phyloP scores from a whole-genome alignment of 2,888 invertebrate genomes.

The Drosophila mulleri region DNA sequence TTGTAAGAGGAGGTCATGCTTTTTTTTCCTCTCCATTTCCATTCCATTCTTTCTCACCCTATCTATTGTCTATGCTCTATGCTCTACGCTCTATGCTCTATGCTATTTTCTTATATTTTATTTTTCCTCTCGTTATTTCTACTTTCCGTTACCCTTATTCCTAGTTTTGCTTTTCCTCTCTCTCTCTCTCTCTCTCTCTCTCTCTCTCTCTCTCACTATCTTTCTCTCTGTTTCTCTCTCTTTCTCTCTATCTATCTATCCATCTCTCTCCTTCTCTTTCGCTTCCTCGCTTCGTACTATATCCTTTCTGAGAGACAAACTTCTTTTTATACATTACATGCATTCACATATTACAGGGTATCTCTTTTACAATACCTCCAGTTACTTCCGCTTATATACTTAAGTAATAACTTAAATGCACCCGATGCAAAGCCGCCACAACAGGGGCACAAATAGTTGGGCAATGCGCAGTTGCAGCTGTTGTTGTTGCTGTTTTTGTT shows the following conservation, averaged over 20 bases:
- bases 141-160: not conserved
- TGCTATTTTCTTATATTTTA: too few relatives aligned
- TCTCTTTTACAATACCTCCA: not conserved
- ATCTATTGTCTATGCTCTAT: not conserved
- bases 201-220: not conserved
- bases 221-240: not conserved
- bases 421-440: conserved; percentile 26
- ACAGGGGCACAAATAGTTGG: conserved; percentile 31
- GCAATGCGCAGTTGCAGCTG: conserved; percentile 10
- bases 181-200: not conserved
- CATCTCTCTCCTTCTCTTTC: too few relatives aligned
- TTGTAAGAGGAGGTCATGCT: not conserved
- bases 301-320: too few relatives aligned
- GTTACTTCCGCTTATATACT: conserved; percentile 13
- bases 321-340: too few relatives aligned
- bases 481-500: conserved; percentile 9
- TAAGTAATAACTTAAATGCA: conserved; percentile 49
- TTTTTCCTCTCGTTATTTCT: too few relatives aligned
- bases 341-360: not conserved
- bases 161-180: not conserved
- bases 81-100: too few relatives aligned
- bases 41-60: not conserved
- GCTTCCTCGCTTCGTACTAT: too few relatives aligned
- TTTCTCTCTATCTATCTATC: not conserved
- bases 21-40: too few relatives aligned